Evolutionary conservation across 2,113 vertebrate species (phyloP).

Genomic region (Psilopsiagon aurifrons): DNA sequence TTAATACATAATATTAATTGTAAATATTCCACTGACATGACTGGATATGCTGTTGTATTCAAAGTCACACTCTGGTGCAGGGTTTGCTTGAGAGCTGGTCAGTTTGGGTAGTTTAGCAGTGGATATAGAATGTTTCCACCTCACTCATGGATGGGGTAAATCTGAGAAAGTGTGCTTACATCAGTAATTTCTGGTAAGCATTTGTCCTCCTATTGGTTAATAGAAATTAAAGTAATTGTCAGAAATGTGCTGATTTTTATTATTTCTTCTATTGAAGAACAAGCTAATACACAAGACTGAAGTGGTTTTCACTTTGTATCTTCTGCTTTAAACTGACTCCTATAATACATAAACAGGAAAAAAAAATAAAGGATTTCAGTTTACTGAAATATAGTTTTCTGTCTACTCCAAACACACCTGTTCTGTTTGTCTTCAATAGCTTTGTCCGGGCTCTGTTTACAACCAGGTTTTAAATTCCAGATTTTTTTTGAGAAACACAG

Average conservation of each 20-base stretch:
- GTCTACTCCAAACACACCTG: fast-evolving
- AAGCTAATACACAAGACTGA: not conserved
- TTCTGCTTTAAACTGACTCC: not conserved
- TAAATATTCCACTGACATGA: not conserved
- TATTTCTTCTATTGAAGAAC: not conserved
- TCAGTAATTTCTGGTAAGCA: not conserved
- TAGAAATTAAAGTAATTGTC: not conserved
- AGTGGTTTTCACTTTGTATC: not conserved
- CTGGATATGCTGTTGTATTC: not conserved
- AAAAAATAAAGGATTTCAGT: not conserved
- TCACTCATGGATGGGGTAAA: not conserved
- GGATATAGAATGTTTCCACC: not conserved
- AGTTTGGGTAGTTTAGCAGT: not conserved
- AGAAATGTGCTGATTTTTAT: not conserved
- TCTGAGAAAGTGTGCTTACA: not conserved
- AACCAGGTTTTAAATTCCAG: not conserved
- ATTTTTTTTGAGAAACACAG: not conserved
- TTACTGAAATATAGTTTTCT: not conserved
- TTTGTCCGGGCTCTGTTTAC: not conserved
- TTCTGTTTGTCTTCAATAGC: not conserved
- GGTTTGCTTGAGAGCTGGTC: not conserved
- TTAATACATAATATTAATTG: too few species aligned
- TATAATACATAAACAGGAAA: not conserved
- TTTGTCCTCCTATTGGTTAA: not conserved
- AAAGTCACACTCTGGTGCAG: not conserved